Evolutionary conservation across 2,888 invertebrate species (phyloP).

Genomic region (Phania funesta): DNA sequence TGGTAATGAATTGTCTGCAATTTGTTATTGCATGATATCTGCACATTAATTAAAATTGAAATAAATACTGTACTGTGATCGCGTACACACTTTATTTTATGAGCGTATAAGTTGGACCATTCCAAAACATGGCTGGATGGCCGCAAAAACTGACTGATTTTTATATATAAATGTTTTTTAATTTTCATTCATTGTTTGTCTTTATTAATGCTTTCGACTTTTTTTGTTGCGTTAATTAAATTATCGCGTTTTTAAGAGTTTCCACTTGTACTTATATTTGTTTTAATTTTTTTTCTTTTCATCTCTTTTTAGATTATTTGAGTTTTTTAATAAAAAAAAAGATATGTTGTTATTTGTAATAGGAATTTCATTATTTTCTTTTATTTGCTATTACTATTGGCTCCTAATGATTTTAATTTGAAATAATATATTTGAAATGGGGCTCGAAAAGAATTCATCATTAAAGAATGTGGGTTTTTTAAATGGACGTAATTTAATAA

Average conservation of each 20-base stretch:
- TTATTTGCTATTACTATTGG: too few species aligned
- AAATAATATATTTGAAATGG: too few species aligned
- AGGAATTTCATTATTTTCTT: too few species aligned
- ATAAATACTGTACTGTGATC: slow-evolving; percentile 43
- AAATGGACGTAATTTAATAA: too few species aligned
- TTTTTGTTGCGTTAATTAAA: slow-evolving; percentile 56
- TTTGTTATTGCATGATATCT: slow-evolving; percentile 69
- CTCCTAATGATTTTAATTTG: too few species aligned
- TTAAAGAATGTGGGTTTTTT: too few species aligned
- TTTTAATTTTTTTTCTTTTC: slow-evolving; percentile 8
- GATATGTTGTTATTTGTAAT: too few species aligned
- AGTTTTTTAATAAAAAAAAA: too few species aligned
- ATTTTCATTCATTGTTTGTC: not conserved
- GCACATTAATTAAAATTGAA: slow-evolving; percentile 69
- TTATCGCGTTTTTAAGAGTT: slow-evolving; percentile 59
- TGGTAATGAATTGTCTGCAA: slow-evolving; percentile 66
- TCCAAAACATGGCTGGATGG: not conserved
- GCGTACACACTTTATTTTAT: slow-evolving; percentile 34
- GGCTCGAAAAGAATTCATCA: too few species aligned
- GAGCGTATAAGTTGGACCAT: slow-evolving; percentile 35
- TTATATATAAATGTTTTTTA: not conserved
- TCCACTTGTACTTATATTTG: slow-evolving; percentile 29
- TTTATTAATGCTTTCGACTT: slow-evolving; percentile 19
- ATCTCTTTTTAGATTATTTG: not conserved
- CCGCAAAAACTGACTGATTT: not conserved